phyloP scores from a whole-genome alignment of 2,113 vertebrate genomes.

The Gasterosteus nipponicus region DNA sequence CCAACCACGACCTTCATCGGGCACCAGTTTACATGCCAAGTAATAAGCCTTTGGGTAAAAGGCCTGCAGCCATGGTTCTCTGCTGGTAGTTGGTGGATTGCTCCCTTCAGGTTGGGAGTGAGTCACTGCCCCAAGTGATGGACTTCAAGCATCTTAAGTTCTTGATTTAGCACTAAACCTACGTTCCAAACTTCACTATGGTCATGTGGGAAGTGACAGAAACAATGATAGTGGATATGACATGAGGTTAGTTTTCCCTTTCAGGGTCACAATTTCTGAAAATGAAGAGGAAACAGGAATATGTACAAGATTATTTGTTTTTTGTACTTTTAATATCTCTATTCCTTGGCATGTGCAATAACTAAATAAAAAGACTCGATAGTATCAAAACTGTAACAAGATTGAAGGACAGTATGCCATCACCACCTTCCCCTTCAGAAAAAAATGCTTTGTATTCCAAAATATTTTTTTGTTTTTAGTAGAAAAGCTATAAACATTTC shows the following conservation, averaged over 20 bases:
- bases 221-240: too few species aligned
- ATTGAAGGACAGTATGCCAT: conserved; percentile 52
- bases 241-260: background rate
- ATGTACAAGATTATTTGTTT: conserved; percentile 52
- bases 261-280: background rate
- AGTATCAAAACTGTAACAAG: conserved; percentile 32
- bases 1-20: too few species aligned
- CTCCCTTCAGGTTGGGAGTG: too few species aligned
- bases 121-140: too few species aligned
- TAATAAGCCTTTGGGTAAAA: too few species aligned
- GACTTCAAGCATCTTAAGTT: too few species aligned
- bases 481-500: conserved; percentile 73
- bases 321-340: conserved; percentile 78
- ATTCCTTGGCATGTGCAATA: conserved; percentile 56
- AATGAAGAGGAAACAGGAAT: conserved; percentile 15
- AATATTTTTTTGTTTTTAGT: conserved; percentile 53
- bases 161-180: too few species aligned
- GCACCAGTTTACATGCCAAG: too few species aligned
- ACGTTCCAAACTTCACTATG: too few species aligned
- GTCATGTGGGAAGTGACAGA: too few species aligned
- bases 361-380: conserved; percentile 56
- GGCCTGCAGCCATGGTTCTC: too few species aligned
- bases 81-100: too few species aligned
- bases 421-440: conserved; percentile 30
- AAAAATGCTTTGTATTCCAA: conserved; percentile 24